Base-by-base conservation (phyloP, 1,140 invertebrate genomes). In the Euura lappo region DNA sequence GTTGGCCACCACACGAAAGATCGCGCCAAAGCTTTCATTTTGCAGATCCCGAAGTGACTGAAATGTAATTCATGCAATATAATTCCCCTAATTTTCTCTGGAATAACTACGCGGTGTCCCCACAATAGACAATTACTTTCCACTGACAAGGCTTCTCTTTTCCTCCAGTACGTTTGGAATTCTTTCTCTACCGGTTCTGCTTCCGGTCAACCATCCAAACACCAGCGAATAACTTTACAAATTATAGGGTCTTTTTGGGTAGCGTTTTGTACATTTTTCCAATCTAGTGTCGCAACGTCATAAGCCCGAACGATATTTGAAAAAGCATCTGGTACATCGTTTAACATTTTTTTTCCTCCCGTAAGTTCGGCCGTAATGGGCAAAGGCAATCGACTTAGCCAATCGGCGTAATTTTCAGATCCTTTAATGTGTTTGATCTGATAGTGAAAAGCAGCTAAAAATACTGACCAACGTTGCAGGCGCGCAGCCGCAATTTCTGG, bases 41-140 rank as follows among this genome's bases (percentile, higher is more conserved):
- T 28, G 28, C 28, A 28, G 28, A 28, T 28, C 8, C 87, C 86
- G 65, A 82, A 76, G 78, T 89, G 87, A 7, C 77, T 77, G 4
- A 47, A 65, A 78, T 88, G 87, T 43, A 89, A 77, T 65, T 82
- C 74, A 28, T 78, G 13, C 44, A 85, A 73, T 51, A 85, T 72
- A 43, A 75, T 67, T 6, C 72, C 13, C n/a, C 77, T 71, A 71
- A 79, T 76, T 43, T 8, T 75, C 0, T 43, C 67, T n/a, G 77
- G 78, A n/a, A 79, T 77, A 2, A 77, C 45, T 47, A n/a, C 6
- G 72, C 81, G 43, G 67, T 83, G 73, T 11, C 77, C 79, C 70
- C 75, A 71, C 44, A 81, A 69, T 13, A 82, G 10, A 74, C 75
- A 79, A 64, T n/a, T 43, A 3, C 13, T 60, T 11, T 70, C 69